Base-by-base conservation (phyloP, 1,140 invertebrate genomes). In the Pogonomyrmex barbatus region DNA sequence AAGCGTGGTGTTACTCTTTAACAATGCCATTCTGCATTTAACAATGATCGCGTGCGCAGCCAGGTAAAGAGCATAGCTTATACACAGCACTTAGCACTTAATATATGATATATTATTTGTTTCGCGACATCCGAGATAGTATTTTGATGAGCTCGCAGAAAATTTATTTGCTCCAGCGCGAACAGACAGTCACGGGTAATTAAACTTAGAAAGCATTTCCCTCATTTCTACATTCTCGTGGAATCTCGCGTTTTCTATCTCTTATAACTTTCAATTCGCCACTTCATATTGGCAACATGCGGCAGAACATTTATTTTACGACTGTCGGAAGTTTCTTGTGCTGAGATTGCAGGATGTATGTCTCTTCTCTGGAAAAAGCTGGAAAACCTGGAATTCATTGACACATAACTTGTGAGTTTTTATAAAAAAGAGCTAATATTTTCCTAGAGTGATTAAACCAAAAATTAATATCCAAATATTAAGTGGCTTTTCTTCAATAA, bases 131-230 rank as follows among this genome's bases (percentile, higher is more conserved):
- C 6, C 2, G 24, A n/a, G 8, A 6, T 58, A 47, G 45, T 2
- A 56, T 36, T 36, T 39, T 6, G 2, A 2, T 54, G 33, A 67
- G n/a, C 12, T 39, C 45, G 9, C n/a, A 17, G 12, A 81, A 68
- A 56, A 56, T 45, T 68, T 33, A 56, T 33, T 24, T 10, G 24
- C 24, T 45, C 2, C n/a, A 14, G 14, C 14, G 30, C 14, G 1
- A 8, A 67, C 12, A 54, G 9, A 52, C 45, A 30, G 45, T 52
- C 45, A 42, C 12, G 33, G 45, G 14, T 14, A 81, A 45, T 81
- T 70, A 68, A 81, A 70, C 12, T 56, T 81, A 33, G 78, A 81
- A 81, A 81, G 50, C 52, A 45, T 56, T 30, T 45, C 14, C 2
- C 10, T 70, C 24, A n/a, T 70, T 68, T 9, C 17, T 17, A 30